phyloP scores from a whole-genome alignment of 2,888 invertebrate species.

The Brachyptera putata region DNA sequence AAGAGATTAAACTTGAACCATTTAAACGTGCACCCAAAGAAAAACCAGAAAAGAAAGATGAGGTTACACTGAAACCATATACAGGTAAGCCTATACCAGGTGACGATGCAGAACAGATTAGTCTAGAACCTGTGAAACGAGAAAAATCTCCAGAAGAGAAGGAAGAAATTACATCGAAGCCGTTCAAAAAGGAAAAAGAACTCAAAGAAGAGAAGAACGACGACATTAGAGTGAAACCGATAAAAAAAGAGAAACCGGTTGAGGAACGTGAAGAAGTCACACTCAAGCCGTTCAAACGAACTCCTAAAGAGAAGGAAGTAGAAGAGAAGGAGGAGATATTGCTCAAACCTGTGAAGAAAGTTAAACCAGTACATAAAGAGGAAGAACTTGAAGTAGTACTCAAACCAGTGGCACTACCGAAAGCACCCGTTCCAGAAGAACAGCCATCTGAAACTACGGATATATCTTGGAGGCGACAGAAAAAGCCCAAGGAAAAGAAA shows the following conservation, averaged over 20 bases:
- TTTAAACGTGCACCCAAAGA: constrained; percentile 33
- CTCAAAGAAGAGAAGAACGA: constrained; percentile 23
- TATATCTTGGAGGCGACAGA: constrained; percentile 48
- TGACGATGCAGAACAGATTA: constrained; percentile 16
- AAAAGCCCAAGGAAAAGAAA: constrained; percentile 25
- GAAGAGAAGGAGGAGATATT: constrained; percentile 22
- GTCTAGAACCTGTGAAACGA: constrained; percentile 25
- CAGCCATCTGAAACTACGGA: constrained; percentile 43
- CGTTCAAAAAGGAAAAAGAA: constrained; percentile 25
- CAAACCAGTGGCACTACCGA: constrained; percentile 14
- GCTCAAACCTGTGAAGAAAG: constrained; percentile 16
- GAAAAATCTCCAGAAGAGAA: constrained; percentile 26
- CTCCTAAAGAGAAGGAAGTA: constrained; percentile 23
- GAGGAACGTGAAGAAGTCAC: constrained; percentile 37
- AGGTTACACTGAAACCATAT: constrained; percentile 23
- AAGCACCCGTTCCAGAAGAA: constrained; percentile 33
- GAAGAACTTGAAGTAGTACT: constrained; percentile 38
- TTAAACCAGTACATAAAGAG: constrained; percentile 44
- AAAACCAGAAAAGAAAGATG: constrained; percentile 29
- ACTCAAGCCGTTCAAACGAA: constrained; percentile 29
- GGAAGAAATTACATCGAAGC: constrained; percentile 32
- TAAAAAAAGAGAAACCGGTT: constrained; percentile 39
- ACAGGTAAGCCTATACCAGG: constrained; percentile 17
- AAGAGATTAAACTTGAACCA: constrained; percentile 35
- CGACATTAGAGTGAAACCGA: constrained; percentile 18